Percentiles rank a stretch among this genome's conserved stretches.
These are phyloP conservation scores for Tiliqua scincoides DNA, from an alignment of 2,113 vertebrate species.

Conservation along the genomic window DNA sequence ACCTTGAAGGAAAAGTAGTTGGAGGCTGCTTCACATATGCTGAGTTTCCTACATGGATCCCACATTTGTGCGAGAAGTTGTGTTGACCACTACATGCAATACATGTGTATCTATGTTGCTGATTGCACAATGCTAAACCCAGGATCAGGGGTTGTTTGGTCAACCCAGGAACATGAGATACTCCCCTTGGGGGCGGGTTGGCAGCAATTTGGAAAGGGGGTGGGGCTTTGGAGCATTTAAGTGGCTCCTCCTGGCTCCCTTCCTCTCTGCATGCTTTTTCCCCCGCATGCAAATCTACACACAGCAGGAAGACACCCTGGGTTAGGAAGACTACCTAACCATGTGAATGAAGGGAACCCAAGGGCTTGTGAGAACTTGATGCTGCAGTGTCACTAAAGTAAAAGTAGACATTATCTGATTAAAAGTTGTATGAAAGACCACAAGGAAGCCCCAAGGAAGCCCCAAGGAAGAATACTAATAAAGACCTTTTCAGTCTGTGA, in stretches of 20 bases:
- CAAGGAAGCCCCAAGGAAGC: background rate
- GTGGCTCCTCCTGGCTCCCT: no score
- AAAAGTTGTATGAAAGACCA: background rate
- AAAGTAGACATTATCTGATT: background rate
- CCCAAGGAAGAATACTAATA: background rate
- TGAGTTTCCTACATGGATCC: background rate
- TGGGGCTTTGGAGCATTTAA: no score
- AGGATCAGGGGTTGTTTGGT: no score
- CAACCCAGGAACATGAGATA: no score
- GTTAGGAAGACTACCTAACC: background rate
- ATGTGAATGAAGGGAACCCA: background rate
- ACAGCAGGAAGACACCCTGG: background rate
- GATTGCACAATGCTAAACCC: no score
- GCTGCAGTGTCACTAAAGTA: background rate
- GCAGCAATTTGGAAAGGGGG: no score
- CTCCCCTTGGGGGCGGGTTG: no score
- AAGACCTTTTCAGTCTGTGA: no score
- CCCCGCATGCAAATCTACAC: no score
- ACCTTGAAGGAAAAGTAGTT: background rate
- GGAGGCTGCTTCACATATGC: background rate
- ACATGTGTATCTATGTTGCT: background rate
- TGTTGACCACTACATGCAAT: background rate
- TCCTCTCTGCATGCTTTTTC: no score
- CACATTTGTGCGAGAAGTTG: background rate
- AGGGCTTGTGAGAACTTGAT: background rate